Conservation (phyloP, 2,888 invertebrate species). For the Mylabris sibirica region DNA sequence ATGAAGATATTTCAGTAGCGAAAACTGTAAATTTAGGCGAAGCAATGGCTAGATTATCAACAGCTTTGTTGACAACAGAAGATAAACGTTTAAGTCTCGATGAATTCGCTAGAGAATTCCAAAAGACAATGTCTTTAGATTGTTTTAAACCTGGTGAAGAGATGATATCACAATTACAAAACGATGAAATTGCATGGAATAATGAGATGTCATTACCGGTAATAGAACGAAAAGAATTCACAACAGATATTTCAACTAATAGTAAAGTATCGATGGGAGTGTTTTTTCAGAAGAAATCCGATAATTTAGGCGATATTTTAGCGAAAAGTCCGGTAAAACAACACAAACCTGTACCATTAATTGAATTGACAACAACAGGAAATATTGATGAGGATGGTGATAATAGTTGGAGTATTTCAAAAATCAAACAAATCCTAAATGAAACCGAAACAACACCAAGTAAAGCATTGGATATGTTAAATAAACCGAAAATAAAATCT, state of each 20-base stretch:
- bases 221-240: slow-evolving; percentile 30
- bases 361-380: slow-evolving; percentile 38
- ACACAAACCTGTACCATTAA: slow-evolving; percentile 47
- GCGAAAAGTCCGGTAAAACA: slow-evolving; percentile 47
- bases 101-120: slow-evolving; percentile 45
- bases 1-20: background rate
- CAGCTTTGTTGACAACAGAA: background rate
- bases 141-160: slow-evolving; percentile 56
- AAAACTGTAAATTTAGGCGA: slow-evolving; percentile 26
- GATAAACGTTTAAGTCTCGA: slow-evolving; percentile 40
- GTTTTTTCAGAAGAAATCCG: slow-evolving; percentile 61
- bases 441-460: slow-evolving; percentile 43
- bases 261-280: slow-evolving; percentile 58
- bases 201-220: slow-evolving; percentile 51
- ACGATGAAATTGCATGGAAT: slow-evolving; percentile 61
- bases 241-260: slow-evolving; percentile 16
- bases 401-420: slow-evolving; percentile 47
- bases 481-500: slow-evolving; percentile 25
- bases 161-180: slow-evolving; percentile 56
- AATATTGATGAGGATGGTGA: slow-evolving; percentile 26
- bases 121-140: slow-evolving; percentile 36
- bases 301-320: slow-evolving; percentile 53
- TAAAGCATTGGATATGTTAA: slow-evolving; percentile 37
- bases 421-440: slow-evolving; percentile 40
- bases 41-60: slow-evolving; percentile 44